These are phyloP conservation scores for Varecia variegata DNA, from an alignment of 2,797 vertebrate genomes.

Conservation along the genomic window DNA sequence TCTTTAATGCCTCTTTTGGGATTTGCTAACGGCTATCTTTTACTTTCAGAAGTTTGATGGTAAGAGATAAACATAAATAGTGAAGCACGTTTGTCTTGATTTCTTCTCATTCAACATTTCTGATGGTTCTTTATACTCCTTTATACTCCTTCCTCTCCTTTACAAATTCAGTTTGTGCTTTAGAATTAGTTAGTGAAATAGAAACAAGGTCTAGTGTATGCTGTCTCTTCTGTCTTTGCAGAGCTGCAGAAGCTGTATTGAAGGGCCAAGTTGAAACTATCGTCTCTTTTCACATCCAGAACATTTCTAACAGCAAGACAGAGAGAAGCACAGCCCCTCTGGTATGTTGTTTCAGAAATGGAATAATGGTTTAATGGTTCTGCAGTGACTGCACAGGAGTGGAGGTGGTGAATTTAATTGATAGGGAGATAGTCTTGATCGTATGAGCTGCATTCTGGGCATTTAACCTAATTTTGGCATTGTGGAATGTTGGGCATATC, in stretches of 20 bases:
- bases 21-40: not conserved
- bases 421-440: not conserved
- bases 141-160: not conserved
- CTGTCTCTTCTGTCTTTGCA: slow-evolving; percentile 81
- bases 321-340: slow-evolving; percentile 94
- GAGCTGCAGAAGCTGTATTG: slow-evolving; percentile 98
- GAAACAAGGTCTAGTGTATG: not conserved
- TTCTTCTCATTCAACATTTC: not conserved
- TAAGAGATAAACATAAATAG: not conserved
- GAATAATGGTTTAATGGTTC: not conserved
- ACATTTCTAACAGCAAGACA: slow-evolving; percentile 96
- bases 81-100: not conserved
- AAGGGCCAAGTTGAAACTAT: slow-evolving; percentile 98
- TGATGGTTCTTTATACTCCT: not conserved
- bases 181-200: not conserved
- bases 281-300: slow-evolving; percentile 98
- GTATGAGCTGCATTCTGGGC: not conserved
- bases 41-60: not conserved
- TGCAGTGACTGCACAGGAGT: not conserved
- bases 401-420: not conserved
- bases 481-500: not conserved
- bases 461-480: not conserved
- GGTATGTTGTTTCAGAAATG: slow-evolving; percentile 85
- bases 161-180: not conserved
- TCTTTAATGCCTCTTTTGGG: not conserved